These are phyloP conservation scores for Spea hammondii DNA, from an alignment of 2,797 vertebrate species.

Conservation along the genomic window DNA sequence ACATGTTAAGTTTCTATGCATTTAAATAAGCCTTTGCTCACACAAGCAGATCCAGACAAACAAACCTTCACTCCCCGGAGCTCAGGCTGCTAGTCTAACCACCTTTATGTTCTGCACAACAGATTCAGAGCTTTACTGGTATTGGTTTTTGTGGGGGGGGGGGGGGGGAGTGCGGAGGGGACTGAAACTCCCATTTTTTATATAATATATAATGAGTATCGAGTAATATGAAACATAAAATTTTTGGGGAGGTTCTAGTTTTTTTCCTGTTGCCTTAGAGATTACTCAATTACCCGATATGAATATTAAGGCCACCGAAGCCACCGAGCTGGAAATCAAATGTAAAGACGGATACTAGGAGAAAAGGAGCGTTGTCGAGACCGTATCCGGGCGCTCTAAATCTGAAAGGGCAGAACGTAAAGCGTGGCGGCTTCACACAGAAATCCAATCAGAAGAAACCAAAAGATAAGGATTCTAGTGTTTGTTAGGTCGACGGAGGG, in stretches of 20 bases:
- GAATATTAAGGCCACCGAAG: too few relatives aligned
- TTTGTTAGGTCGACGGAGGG: slow-evolving; percentile 24
- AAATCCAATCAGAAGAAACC: slow-evolving; percentile 11
- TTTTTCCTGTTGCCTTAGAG: too few relatives aligned
- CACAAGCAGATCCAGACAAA: not conserved
- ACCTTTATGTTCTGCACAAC: slow-evolving; percentile 14
- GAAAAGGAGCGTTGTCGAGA: too few relatives aligned
- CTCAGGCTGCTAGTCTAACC: slow-evolving; percentile 12
- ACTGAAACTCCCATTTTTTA: too few relatives aligned
- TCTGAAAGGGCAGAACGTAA: slow-evolving; percentile 21
- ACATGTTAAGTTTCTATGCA: not conserved
- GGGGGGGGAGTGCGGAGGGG: too few relatives aligned
- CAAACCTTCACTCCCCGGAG: not conserved
- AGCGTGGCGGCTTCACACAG: not conserved
- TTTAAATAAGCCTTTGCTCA: not conserved
- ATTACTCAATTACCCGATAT: too few relatives aligned
- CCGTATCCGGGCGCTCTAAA: slow-evolving; percentile 3
- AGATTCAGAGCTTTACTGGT: slow-evolving; percentile 23
- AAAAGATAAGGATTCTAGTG: not conserved
- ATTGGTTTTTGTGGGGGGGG: too few relatives aligned
- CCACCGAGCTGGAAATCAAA: too few relatives aligned
- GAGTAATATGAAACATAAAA: too few relatives aligned
- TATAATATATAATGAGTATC: too few relatives aligned
- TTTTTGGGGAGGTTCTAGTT: too few relatives aligned
- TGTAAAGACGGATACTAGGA: too few relatives aligned